Evolutionary conservation across 2,797 vertebrate species (phyloP), one percentile per base, ranked within the genome.

Genomic region (Masticophis lateralis): DNA sequence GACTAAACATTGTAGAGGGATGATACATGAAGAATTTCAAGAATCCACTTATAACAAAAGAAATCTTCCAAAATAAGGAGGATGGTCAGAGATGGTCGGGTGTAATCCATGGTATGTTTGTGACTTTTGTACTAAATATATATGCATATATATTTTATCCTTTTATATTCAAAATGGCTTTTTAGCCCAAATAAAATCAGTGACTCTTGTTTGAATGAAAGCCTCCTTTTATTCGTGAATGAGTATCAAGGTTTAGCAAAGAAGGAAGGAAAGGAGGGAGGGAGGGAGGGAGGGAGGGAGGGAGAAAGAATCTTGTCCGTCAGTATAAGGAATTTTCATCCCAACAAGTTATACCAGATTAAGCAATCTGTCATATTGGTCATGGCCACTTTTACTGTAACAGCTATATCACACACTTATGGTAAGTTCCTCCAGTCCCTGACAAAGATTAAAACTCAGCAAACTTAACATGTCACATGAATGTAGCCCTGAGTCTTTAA

Each of bases 181-280:
- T 96, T 95, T 92, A 94, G 95, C 94, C 93, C 88, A 88, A 98
- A 98, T 98, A 98, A 98, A 93, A 98, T 91, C 94, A 87, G 92
- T 97, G 95, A 94, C 74, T 97, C 56, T 97, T 95, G 95, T 92
- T 96, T 93, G 90, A 95, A 92, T 95, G n/a, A 63, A 89, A 91
- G 87, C 8, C 90, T 89, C 32, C 2, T 60, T 22, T 87, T 56
- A 22, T 90, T 91, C 28, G 18, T 74, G 20, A 87, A 12, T 57
- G 66, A 69, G 20, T 37, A 79, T 37, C 66, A 57, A 25, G n/a
- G 32, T 22, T 1, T n/a, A 9, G 3, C 18, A 22, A 20, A 5
- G 1, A 51, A 16, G 13, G n/a, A 32, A 32, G 12, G n/a, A 2
- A 28, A 4, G 25, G 4, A 28, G 10, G 61, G 2, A 37, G 2